Evolutionary conservation across 64 coral and sea anemone genomes (phyloP).

Genomic region (Montipora foliosa): DNA sequence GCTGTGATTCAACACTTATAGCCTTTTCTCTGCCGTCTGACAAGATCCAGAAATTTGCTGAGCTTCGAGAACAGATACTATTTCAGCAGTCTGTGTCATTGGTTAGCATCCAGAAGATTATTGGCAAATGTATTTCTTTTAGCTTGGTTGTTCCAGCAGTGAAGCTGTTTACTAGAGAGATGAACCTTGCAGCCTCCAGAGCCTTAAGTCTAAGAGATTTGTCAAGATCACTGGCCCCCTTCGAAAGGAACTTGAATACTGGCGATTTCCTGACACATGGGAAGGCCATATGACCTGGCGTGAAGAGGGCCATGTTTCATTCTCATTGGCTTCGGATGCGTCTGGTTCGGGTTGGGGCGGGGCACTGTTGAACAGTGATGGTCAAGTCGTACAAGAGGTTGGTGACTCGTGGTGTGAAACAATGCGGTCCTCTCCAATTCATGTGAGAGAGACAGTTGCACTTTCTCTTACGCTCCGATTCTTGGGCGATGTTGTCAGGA

Average conservation of each 20-base stretch:
- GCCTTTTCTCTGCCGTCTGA: constrained; percentile 18
- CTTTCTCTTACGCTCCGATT: neutral
- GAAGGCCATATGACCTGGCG: constrained; percentile 12
- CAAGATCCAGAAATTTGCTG: constrained; percentile 9
- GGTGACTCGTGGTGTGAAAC: constrained; percentile 6
- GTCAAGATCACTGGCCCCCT: neutral
- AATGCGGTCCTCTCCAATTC: neutral
- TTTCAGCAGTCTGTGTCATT: neutral
- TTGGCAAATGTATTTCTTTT: too few relatives aligned
- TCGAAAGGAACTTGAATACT: constrained; percentile 13
- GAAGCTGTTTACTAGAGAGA: constrained; percentile 32
- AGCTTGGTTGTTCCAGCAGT: too few relatives aligned
- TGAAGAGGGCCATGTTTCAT: neutral
- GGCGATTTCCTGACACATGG: constrained; percentile 11
- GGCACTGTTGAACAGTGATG: neutral
- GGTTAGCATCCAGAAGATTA: neutral
- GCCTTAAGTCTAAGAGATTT: neutral
- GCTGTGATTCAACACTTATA: neutral
- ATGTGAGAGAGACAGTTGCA: too few relatives aligned
- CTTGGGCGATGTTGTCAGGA: too few relatives aligned
- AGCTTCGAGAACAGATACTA: neutral
- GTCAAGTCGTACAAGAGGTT: neutral
- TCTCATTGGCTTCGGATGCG: neutral
- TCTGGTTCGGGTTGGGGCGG: constrained; percentile 10
- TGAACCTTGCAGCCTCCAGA: constrained; percentile 9